Evolutionary conservation across 64 coral and sea anemone species (phyloP).

Genomic region (Stichodactyla mertensii): DNA sequence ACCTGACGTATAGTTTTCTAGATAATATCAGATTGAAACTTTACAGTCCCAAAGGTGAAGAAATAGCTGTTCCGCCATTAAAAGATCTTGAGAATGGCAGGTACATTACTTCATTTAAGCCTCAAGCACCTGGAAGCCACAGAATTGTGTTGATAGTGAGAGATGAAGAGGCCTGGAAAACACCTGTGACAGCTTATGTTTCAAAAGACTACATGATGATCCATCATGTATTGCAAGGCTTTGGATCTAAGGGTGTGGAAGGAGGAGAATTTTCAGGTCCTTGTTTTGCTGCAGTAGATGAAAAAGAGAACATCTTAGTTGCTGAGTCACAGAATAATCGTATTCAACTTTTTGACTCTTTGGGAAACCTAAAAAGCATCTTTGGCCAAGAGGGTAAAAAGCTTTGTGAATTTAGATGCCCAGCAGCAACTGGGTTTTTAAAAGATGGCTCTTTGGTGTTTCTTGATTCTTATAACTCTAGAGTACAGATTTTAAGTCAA

Average conservation of each 20-base stretch:
- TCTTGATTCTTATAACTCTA: slow-evolving; percentile 5
- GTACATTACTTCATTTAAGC: background rate
- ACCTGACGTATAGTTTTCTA: background rate
- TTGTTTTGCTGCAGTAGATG: background rate
- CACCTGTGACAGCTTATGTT: background rate
- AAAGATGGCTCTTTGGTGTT: background rate
- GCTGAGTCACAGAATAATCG: slow-evolving; percentile 8
- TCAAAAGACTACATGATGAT: slow-evolving; percentile 3
- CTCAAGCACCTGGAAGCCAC: slow-evolving; percentile 2
- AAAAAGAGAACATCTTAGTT: background rate
- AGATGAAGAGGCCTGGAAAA: background rate
- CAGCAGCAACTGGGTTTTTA: background rate
- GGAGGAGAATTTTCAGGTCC: background rate
- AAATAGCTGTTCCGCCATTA: background rate
- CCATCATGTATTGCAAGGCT: background rate
- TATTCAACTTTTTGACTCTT: background rate
- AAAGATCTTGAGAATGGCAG: background rate
- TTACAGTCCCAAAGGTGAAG: background rate
- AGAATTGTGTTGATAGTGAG: background rate
- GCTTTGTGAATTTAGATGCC: background rate
- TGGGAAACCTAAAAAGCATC: background rate
- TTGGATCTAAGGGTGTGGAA: background rate
- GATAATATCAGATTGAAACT: background rate
- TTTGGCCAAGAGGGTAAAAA: slow-evolving; percentile 1
- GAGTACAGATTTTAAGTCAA: background rate